Evolutionary conservation across 2,113 vertebrate species (phyloP).

Genomic region (Suncus etruscus): DNA sequence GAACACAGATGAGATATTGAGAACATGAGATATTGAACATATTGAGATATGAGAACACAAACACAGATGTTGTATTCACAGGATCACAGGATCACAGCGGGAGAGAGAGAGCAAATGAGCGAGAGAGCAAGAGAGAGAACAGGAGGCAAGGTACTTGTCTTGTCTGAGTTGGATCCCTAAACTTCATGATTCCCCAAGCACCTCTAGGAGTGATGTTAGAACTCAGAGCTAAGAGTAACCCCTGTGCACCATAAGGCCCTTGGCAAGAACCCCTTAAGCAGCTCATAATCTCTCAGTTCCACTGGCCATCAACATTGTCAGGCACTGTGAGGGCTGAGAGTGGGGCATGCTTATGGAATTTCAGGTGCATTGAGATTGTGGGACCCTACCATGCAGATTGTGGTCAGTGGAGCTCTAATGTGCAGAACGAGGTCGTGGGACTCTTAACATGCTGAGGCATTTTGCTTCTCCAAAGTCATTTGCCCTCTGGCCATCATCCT

Average conservation of each 20-base stretch:
- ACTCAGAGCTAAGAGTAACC: too few species aligned
- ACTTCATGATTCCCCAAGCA: too few species aligned
- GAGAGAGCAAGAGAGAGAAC: not conserved
- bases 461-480: not conserved
- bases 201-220: too few species aligned
- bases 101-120: too few species aligned
- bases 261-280: not conserved
- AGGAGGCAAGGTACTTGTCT: not conserved
- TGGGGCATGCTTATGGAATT: constrained; percentile 9
- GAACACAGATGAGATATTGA: not conserved
- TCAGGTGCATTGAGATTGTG: not conserved
- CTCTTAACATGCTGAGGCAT: not conserved
- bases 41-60: too few species aligned
- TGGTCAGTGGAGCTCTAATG: constrained; percentile 1
- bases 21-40: too few species aligned
- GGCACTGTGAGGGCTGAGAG: not conserved
- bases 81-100: not conserved
- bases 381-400: not conserved
- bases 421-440: too few species aligned
- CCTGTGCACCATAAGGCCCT: too few species aligned
- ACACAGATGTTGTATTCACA: too few species aligned
- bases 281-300: not conserved
- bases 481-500: constrained; percentile 21
- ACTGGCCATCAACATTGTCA: not conserved
- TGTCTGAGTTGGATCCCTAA: too few species aligned